Evolutionary conservation across 2,888 invertebrate species (phyloP).

Genomic region (Mesorhabditis spiculigera): DNA sequence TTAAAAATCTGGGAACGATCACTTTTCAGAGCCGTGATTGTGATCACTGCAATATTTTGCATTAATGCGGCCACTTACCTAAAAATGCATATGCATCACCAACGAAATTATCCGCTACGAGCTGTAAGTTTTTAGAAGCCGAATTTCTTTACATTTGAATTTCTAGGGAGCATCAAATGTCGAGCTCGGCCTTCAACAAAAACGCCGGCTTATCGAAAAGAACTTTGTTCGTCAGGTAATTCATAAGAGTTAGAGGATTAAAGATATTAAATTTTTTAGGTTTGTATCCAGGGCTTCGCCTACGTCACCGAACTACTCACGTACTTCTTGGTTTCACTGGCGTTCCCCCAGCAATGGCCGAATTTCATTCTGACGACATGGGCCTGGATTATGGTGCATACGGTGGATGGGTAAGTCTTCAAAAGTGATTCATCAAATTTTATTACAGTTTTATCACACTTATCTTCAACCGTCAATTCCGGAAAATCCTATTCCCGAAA

Average conservation of each 20-base stretch:
- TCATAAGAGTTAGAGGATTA: not conserved
- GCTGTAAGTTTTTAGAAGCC: not conserved
- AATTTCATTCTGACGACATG: slow-evolving; percentile 38
- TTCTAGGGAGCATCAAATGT: slow-evolving; percentile 15
- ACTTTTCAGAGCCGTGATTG: slow-evolving; percentile 25
- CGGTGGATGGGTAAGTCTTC: slow-evolving; percentile 28
- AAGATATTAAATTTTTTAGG: slow-evolving; percentile 15
- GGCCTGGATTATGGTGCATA: slow-evolving; percentile 34
- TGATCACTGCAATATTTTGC: slow-evolving; percentile 32
- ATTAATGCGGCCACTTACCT: slow-evolving; percentile 30
- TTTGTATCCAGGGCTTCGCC: slow-evolving; percentile 31
- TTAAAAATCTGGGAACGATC: not conserved
- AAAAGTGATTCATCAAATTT: slow-evolving; percentile 1
- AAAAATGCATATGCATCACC: slow-evolving; percentile 35
- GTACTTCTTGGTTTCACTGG: slow-evolving; percentile 29
- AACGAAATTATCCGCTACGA: slow-evolving; percentile 19
- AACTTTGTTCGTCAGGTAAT: slow-evolving; percentile 32
- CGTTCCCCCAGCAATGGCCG: slow-evolving; percentile 33
- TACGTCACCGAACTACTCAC: slow-evolving; percentile 34
- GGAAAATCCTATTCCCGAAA: slow-evolving; percentile 12
- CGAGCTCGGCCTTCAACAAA: slow-evolving; percentile 29
- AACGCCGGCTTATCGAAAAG: slow-evolving; percentile 29
- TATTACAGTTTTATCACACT: slow-evolving; percentile 25
- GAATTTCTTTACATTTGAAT: not conserved
- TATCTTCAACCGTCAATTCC: slow-evolving; percentile 34